phyloP scores from a whole-genome alignment of 2,888 invertebrate species.

The Hymenopus coronatus region DNA sequence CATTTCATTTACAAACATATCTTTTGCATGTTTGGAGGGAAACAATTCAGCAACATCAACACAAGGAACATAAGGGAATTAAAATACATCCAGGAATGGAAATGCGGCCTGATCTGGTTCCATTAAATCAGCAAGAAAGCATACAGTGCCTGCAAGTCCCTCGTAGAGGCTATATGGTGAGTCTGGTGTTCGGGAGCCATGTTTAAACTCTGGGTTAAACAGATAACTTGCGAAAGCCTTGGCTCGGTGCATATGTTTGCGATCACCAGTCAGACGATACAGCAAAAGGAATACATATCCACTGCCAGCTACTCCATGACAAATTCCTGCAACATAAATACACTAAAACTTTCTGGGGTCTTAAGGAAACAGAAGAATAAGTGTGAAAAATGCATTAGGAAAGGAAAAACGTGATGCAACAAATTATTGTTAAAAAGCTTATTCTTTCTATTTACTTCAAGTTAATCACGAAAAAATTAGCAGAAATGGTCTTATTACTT shows the following conservation, averaged over 20 bases:
- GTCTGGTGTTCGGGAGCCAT: slow-evolving; percentile 72
- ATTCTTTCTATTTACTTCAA: too few species aligned
- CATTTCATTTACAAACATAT: too few species aligned
- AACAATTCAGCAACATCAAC: background rate
- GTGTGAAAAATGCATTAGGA: too few species aligned
- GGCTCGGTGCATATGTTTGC: slow-evolving; percentile 71
- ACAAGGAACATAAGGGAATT: slow-evolving; percentile 16
- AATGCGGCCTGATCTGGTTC: slow-evolving; percentile 72
- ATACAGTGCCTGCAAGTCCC: slow-evolving; percentile 82
- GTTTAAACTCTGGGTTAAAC: slow-evolving; percentile 61
- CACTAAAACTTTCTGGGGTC: too few species aligned
- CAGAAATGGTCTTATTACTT: too few species aligned
- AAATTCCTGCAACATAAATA: slow-evolving; percentile 56
- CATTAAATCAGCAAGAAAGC: slow-evolving; percentile 74
- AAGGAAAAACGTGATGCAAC: too few species aligned
- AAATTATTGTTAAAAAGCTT: too few species aligned
- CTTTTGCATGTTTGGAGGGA: too few species aligned
- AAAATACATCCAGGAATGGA: slow-evolving; percentile 77
- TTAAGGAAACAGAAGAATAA: too few species aligned
- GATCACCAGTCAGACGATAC: slow-evolving; percentile 69
- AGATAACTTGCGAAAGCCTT: slow-evolving; percentile 74
- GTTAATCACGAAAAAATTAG: too few species aligned
- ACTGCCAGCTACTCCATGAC: slow-evolving; percentile 83
- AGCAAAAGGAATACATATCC: slow-evolving; percentile 77
- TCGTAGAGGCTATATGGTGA: slow-evolving; percentile 81